Evolutionary conservation across 2,888 invertebrate species (phyloP).

Genomic region (Euphydryas editha): DNA sequence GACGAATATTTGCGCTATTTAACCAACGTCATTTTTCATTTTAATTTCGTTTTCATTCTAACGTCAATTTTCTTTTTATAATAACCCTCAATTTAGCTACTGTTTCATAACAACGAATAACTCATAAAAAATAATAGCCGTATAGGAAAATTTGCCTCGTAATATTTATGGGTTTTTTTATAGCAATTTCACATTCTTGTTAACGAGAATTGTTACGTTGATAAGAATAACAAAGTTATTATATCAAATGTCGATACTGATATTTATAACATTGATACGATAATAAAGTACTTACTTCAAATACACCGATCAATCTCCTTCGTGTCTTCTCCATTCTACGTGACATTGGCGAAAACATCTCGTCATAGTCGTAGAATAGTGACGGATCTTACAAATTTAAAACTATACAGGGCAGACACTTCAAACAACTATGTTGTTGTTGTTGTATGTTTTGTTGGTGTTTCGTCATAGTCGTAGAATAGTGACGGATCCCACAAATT

Average conservation of each 20-base stretch:
- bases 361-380: no score
- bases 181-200: not conserved
- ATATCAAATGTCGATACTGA: not conserved
- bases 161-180: slow-evolving; percentile 2
- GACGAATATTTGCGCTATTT: not conserved
- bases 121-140: slow-evolving; percentile 6
- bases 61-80: not conserved
- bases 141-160: slow-evolving; percentile 1
- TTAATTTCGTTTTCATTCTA: not conserved
- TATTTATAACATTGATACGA: no score
- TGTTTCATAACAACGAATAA: not conserved
- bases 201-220: not conserved
- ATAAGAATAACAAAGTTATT: not conserved
- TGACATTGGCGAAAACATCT: no score
- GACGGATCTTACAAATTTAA: no score
- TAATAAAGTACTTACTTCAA: no score
- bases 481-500: no score
- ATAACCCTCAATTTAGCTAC: not conserved
- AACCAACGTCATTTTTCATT: not conserved
- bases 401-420: no score
- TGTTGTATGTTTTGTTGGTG: no score
- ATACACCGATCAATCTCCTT: no score
- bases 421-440: no score
- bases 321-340: no score
- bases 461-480: no score